Evolutionary conservation across 2,888 invertebrate species (phyloP), one percentile per base, ranked within the genome.

Genomic region (Thymelicus lineola): DNA sequence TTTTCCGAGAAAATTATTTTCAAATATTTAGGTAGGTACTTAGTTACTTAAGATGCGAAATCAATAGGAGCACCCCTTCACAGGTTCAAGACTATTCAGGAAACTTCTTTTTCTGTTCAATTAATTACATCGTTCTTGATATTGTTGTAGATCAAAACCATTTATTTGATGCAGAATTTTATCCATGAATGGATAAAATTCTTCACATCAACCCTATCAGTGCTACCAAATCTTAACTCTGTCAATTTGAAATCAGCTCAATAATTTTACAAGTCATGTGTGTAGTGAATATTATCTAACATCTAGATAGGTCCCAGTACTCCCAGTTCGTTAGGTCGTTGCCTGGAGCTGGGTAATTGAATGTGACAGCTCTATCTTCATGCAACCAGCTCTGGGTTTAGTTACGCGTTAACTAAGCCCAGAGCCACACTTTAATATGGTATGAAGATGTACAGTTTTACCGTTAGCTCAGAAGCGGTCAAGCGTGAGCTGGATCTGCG

Each of bases 271-370:
- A 61, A 61, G 45, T 12, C 61, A 42, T 42, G 46, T 46, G 45
- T 66, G 66, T 48, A 58, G 17, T 35, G 65, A 58, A 48, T 66
- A 58, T 58, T 66, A 66, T 66, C 66, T 59, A 59, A 20, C 48
- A 66, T 66, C 66, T 59, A 59, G 59, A 59, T 38, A 66, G 59
- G 14, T n/a, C 36, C 20, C 45, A 45, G 66, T 66, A 59, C 66
- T n/a, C 36, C 20, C 45, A 45, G 66, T 66, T 66, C 66, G 66
- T 66, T 66, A 66, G 66, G 38, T 66, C 58, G 48, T 38, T n/a
- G 45, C 57, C 38, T 20, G 35, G 57, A 53, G 65, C 38, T 20
- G 15, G 57, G 58, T 66, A 66, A 66, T 59, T 59, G 66, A 59
- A 66, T n/a, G 7, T n/a, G 66, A 59, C 66, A 58, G 20, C 35